Conservation (phyloP, 1,140 invertebrate species). For the Mycetomoellerius zeteki region DNA sequence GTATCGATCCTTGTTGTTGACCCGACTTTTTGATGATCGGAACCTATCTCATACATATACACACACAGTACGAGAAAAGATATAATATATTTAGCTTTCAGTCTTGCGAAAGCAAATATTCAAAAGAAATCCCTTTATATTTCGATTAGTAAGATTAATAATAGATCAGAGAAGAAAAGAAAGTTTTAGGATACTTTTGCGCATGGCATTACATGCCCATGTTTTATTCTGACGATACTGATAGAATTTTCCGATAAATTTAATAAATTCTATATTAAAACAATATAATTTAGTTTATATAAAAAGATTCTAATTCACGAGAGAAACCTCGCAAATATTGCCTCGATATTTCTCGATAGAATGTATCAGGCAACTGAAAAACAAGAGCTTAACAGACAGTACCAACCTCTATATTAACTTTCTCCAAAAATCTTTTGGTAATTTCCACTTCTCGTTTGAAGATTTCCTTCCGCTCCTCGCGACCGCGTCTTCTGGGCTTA, state of each 20-base stretch:
- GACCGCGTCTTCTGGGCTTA: slow-evolving; percentile 82
- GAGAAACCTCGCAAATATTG: background rate
- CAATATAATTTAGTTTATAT: background rate
- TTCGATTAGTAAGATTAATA: background rate
- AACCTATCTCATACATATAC: slow-evolving; percentile 56
- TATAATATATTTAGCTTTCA: background rate
- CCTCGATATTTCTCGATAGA: slow-evolving; percentile 3
- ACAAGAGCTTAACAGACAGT: background rate
- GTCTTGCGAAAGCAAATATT: background rate
- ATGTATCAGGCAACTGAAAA: background rate
- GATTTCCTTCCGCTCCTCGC: slow-evolving; percentile 86
- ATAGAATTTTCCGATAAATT: background rate
- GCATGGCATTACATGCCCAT: background rate
- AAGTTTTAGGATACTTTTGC: background rate
- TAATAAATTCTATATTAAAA: background rate
- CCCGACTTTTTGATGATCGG: slow-evolving; percentile 69
- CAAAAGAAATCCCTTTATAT: background rate
- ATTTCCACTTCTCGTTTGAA: slow-evolving; percentile 86
- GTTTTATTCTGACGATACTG: background rate
- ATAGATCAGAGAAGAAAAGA: background rate
- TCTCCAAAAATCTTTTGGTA: slow-evolving; percentile 85
- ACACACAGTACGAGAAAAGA: background rate
- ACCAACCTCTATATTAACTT: slow-evolving; percentile 85
- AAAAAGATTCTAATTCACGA: background rate
- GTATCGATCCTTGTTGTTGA: slow-evolving; percentile 21